A percentile compares a stretch with the other conserved stretches of the same genome.
These are phyloP conservation scores for Mellilla xanthometata DNA, from an alignment of 2,888 invertebrate species.

Conservation along the genomic window DNA sequence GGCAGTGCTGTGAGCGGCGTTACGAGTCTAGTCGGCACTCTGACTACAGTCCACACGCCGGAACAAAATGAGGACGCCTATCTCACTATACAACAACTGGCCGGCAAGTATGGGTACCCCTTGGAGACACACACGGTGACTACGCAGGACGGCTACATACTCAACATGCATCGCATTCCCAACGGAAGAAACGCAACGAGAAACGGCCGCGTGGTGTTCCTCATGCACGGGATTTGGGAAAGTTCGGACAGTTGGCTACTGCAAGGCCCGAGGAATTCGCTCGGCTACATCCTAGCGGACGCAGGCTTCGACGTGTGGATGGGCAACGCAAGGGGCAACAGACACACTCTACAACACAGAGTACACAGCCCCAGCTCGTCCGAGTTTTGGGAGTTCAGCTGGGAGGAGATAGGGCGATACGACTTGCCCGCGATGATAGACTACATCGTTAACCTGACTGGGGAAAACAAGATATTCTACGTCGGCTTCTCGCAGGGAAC, in stretches of 20 bases:
- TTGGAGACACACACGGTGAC: constrained; percentile 53
- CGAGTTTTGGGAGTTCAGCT: constrained; percentile 79
- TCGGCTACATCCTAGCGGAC: constrained; percentile 85
- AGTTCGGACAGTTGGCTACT: constrained; percentile 52
- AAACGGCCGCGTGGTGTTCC: constrained; percentile 75
- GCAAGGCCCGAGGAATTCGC: constrained; percentile 83
- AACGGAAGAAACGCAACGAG: constrained; percentile 25
- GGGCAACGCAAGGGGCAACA: constrained; percentile 92
- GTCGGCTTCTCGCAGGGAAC: constrained; percentile 88
- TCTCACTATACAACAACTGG: constrained; percentile 49
- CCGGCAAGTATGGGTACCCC: constrained; percentile 47
- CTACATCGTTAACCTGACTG: constrained; percentile 74
- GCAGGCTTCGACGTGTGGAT: constrained; percentile 90
- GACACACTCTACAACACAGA: constrained; percentile 53
- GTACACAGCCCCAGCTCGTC: constrained; percentile 32
- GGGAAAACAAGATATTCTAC: constrained; percentile 81
- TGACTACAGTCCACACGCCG: neutral
- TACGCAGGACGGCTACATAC: constrained; percentile 60
- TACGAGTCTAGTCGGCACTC: constrained; percentile 10
- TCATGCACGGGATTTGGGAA: constrained; percentile 91
- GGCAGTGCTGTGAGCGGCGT: constrained; percentile 23
- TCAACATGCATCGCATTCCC: constrained; percentile 57
- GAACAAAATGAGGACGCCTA: constrained; percentile 42
- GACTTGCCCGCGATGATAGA: constrained; percentile 90
- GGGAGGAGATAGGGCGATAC: constrained; percentile 87